Evolutionary conservation across 1,140 invertebrate genomes (phyloP).

Genomic region (Eriocheir sinensis): DNA sequence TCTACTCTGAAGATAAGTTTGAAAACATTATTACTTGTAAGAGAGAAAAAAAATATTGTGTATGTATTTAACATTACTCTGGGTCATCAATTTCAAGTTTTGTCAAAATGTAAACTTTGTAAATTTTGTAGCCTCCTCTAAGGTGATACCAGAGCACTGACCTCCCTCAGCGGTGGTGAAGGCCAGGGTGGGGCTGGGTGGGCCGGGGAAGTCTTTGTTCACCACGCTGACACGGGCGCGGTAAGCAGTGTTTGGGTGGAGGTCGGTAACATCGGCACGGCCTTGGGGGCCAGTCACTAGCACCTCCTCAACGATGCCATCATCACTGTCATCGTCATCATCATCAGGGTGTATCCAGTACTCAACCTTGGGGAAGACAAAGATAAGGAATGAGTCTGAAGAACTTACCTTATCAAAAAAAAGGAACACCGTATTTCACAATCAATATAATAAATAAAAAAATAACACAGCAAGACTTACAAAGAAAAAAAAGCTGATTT

Average conservation of each 20-base stretch:
- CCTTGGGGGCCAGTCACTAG: conserved; percentile 31
- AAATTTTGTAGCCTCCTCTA: no score
- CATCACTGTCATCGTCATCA: conserved; percentile 33
- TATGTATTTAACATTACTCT: no score
- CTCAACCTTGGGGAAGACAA: conserved; percentile 34
- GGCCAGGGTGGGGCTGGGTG: conserved; percentile 38
- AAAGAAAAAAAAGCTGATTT: background rate
- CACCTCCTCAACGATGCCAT: background rate
- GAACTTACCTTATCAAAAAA: no score
- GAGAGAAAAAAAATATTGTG: no score
- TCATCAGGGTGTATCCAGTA: conserved; percentile 44
- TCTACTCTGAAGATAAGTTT: no score
- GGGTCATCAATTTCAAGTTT: no score
- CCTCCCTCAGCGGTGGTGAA: conserved; percentile 76
- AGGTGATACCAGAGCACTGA: conserved; percentile 43
- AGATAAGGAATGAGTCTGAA: background rate
- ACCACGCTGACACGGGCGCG: conserved; percentile 53
- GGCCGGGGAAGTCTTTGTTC: conserved; percentile 67
- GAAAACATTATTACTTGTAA: no score
- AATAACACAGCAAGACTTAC: background rate
- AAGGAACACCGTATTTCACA: background rate
- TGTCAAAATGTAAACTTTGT: no score
- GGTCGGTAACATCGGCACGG: conserved; percentile 40
- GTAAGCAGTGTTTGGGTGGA: conserved; percentile 47
- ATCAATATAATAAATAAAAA: background rate